Base-by-base conservation (phyloP, 2,888 invertebrate species). In the Operophtera brumata region DNA sequence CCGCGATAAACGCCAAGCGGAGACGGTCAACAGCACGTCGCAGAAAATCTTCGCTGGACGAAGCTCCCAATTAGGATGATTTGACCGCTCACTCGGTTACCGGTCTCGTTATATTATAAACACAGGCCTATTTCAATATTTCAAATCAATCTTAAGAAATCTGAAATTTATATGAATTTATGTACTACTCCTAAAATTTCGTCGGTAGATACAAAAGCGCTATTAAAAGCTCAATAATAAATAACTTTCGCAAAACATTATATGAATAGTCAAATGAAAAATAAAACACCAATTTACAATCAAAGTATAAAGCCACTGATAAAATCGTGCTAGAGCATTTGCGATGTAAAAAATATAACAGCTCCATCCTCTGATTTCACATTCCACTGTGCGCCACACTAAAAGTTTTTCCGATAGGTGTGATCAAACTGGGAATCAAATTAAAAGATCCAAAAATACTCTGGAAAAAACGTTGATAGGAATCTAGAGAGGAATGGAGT, bases 1-100 rank as follows among this genome's bases (percentile, higher is more conserved):
- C 71, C 71, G 67, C 73, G 75, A 78, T 82, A 82, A 80, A 74
- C 70, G 72, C 61, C 71, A 66, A 71, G 70, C 67, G 71, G 69
- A 73, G 74, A 78, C 77, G 74, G 73, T 73, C 72, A 77, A 73
- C 74, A 74, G 73, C 70, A 72, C 65, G 73, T 72, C 71, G 68
- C 65, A 61, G 67, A 67, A 73, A 77, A 78, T 73, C 70, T 73
- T 72, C 70, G 43, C 53, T 59, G 67, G 71, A 68, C 66, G 6
- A 73, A 76, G 73, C 73, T 71, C 67, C 63, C 73, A 80, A 78
- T 82, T 80, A 82, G 69, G 69, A 63, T 77, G 26, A 45, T 39
- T 40, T 28, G 40, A 45, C 50, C 37, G 25, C 36, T 26, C 3
- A 39, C 25, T n/a, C 30, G 20, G 20, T 11, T 42, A 25, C 7